phyloP scores from a whole-genome alignment of 2,797 vertebrate species.

The Lemur catta region DNA sequence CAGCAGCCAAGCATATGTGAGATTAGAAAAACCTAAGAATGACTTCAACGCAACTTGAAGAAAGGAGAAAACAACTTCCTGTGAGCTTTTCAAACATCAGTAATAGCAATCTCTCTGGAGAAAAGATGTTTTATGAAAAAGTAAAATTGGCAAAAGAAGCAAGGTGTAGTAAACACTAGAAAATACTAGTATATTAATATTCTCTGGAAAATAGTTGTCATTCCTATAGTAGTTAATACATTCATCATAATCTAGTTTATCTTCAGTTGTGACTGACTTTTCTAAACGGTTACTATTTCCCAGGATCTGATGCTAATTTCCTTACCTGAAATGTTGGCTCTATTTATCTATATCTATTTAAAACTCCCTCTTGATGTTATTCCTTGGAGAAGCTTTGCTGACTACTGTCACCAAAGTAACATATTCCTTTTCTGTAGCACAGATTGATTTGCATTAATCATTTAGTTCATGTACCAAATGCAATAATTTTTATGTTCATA shows the following conservation, averaged over 20 bases:
- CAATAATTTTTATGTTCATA: neutral
- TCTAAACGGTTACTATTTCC: neutral
- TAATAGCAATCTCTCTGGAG: neutral
- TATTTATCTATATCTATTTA: neutral
- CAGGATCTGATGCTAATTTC: neutral
- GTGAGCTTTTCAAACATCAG: neutral
- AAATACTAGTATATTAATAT: neutral
- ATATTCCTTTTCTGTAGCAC: neutral
- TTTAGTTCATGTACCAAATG: neutral
- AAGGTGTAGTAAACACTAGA: neutral
- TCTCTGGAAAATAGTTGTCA: neutral
- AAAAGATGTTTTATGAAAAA: conserved; percentile 25
- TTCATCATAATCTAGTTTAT: neutral
- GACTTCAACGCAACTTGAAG: conserved; percentile 13
- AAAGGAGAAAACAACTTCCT: neutral
- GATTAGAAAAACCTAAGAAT: conserved; percentile 28
- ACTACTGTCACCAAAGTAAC: neutral
- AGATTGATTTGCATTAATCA: neutral
- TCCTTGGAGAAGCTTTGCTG: neutral
- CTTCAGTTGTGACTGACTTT: neutral
- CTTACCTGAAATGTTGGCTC: neutral
- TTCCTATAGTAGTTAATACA: neutral
- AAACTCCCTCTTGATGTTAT: neutral
- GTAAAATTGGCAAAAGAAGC: neutral
- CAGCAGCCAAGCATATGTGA: neutral